These are phyloP conservation scores for Bimastos eiseni DNA, from an alignment of 2,888 invertebrate genomes.

Conservation along the genomic window DNA sequence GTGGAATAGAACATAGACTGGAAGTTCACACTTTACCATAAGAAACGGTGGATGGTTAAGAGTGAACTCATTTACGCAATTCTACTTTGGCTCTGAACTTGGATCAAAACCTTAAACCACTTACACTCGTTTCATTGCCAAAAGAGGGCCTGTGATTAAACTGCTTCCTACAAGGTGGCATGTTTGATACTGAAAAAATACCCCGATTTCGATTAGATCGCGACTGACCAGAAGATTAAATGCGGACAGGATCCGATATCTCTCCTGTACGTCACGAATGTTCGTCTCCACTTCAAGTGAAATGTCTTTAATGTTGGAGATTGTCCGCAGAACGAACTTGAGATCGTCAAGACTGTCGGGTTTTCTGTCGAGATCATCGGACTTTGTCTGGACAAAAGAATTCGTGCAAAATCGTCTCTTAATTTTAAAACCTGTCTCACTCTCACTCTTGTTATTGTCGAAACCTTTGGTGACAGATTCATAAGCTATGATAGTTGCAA, in stretches of 20 bases:
- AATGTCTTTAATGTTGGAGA: conserved; percentile 74
- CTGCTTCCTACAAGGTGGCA: neutral
- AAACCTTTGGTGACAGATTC: neutral
- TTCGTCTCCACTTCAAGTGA: conserved; percentile 79
- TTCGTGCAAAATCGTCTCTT: neutral
- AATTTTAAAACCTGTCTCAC: neutral
- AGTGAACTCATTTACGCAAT: no score
- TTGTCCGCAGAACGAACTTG: conserved; percentile 82
- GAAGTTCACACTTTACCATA: no score
- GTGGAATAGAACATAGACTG: no score
- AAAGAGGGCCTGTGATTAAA: neutral
- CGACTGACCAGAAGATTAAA: conserved; percentile 66
- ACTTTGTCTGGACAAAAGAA: conserved; percentile 38
- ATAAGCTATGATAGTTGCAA: neutral
- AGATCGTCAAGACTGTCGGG: conserved; percentile 80
- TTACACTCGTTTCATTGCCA: neutral
- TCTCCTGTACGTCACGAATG: conserved; percentile 75
- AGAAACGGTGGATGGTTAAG: no score
- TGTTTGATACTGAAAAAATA: no score
- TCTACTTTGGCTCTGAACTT: neutral
- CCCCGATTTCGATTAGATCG: neutral
- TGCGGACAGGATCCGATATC: conserved; percentile 74
- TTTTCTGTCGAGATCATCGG: conserved; percentile 72
- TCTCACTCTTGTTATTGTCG: neutral
- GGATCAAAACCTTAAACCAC: neutral